Evolutionary conservation across 1,140 invertebrate genomes (phyloP).

Genomic region (Saccostrea cuccullata): DNA sequence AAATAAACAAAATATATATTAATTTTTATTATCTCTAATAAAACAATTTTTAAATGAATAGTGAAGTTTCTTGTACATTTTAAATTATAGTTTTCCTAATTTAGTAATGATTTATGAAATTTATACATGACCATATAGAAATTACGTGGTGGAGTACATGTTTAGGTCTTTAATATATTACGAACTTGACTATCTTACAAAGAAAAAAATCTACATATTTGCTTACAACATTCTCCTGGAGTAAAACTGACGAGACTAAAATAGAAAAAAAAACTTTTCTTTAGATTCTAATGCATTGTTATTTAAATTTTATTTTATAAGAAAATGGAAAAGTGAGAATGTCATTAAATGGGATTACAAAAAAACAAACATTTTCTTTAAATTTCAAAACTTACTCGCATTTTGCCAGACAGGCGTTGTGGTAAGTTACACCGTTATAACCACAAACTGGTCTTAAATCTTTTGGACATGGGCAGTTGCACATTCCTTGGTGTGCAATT

Average conservation of each 20-base stretch:
- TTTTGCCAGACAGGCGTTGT: neutral
- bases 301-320: neutral
- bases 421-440: neutral
- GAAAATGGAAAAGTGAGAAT: neutral
- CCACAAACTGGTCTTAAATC: neutral
- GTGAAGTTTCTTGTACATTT: no score
- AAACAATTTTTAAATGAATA: no score
- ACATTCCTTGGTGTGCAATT: neutral
- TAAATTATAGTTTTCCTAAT: no score
- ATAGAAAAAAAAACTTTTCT: neutral
- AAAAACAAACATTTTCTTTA: neutral
- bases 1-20: no score
- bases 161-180: no score
- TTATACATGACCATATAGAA: no score
- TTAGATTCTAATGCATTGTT: neutral
- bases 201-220: neutral
- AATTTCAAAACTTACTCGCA: neutral
- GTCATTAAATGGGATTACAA: neutral
- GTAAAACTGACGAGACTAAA: neutral
- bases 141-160: no score
- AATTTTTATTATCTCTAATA: no score
- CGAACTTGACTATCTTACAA: neutral
- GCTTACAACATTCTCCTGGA: neutral
- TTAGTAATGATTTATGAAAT: no score
- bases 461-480: neutral